Conservation (phyloP, 2,888 invertebrate genomes). For the Itoplectis maculator region DNA sequence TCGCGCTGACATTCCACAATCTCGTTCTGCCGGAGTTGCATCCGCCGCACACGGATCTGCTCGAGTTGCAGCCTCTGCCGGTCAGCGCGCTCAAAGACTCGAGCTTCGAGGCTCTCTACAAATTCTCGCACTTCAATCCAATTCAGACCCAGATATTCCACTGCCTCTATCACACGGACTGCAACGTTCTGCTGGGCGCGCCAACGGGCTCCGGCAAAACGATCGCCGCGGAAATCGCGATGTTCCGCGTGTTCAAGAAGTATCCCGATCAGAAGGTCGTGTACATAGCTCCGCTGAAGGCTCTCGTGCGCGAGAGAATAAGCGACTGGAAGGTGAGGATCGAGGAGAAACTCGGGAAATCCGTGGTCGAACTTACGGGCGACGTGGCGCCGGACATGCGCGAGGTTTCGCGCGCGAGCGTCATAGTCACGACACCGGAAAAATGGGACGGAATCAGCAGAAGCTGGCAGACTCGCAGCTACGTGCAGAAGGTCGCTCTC, state of each 20-base stretch:
- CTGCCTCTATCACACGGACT: constrained; percentile 96
- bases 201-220: constrained; percentile 99
- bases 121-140: constrained; percentile 98
- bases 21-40: constrained; percentile 96
- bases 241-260: constrained; percentile 95
- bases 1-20: constrained; percentile 92
- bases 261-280: constrained; percentile 95
- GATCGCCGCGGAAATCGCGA: constrained; percentile 98
- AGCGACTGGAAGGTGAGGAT: constrained; percentile 96
- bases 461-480: constrained; percentile 98
- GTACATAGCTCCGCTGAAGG: constrained; percentile 99
- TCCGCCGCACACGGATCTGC: constrained; percentile 97
- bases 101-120: constrained; percentile 92
- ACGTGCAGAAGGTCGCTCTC: constrained; percentile 95
- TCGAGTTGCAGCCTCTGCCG: constrained; percentile 96
- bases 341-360: constrained; percentile 90
- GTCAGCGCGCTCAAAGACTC: constrained; percentile 92
- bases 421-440: constrained; percentile 99
- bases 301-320: constrained; percentile 97
- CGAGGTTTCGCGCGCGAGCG: constrained; percentile 93
- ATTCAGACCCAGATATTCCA: constrained; percentile 99
- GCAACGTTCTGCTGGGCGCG: constrained; percentile 96
- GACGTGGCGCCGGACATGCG: constrained; percentile 94
- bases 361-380: constrained; percentile 98
- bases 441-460: constrained; percentile 99